Evolutionary conservation across 92 coral and sea anemone species (phyloP).

Genomic region (Paramuricea clavata): DNA sequence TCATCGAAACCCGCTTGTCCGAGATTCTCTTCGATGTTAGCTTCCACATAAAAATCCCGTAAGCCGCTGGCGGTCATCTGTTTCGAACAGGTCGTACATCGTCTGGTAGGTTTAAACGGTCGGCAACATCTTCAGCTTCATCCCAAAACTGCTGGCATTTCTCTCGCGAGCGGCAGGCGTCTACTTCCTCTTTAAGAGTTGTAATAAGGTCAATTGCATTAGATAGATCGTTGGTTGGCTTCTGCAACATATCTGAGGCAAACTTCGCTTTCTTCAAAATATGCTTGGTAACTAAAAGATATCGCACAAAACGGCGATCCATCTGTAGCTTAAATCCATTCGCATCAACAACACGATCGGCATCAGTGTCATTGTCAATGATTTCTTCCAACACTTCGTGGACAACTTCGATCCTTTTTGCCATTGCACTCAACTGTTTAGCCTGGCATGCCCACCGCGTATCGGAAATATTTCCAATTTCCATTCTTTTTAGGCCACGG

Average conservation of each 20-base stretch:
- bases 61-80: too few relatives aligned
- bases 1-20: too few relatives aligned
- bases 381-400: not conserved
- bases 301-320: not conserved
- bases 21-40: too few relatives aligned
- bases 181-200: not conserved
- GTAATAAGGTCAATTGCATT: not conserved
- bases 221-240: not conserved
- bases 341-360: too few relatives aligned
- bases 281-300: not conserved
- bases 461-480: not conserved
- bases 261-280: not conserved
- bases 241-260: constrained; percentile 8
- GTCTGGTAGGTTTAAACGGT: not conserved
- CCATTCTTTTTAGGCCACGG: not conserved
- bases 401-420: not conserved
- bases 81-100: too few relatives aligned
- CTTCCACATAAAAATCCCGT: too few relatives aligned
- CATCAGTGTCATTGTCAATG: not conserved
- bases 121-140: not conserved
- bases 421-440: not conserved
- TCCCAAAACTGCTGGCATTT: constrained; percentile 1
- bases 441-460: not conserved
- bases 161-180: not conserved
- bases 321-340: not conserved